Evolutionary conservation across 2,113 vertebrate genomes (phyloP).

Genomic region (Plestiodon gilberti): DNA sequence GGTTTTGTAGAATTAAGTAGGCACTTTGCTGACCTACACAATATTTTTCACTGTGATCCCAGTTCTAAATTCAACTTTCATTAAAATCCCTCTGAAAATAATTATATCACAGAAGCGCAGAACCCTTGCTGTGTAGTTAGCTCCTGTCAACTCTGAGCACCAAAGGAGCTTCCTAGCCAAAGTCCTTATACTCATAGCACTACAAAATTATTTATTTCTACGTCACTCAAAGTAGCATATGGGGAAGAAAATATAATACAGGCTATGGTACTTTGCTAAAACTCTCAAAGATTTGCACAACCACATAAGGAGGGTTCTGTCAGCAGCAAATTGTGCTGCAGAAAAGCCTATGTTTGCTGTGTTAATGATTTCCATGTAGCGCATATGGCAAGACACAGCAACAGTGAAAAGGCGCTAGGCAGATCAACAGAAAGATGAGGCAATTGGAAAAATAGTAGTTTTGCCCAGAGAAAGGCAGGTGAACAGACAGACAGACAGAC

Average conservation of each 20-base stretch:
- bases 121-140: background rate
- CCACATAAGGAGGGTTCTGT: background rate
- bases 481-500: background rate
- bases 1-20: background rate
- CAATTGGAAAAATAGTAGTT: background rate
- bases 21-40: background rate
- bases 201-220: background rate
- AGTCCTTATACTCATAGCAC: background rate
- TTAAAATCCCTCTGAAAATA: background rate
- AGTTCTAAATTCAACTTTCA: slow-evolving; percentile 7
- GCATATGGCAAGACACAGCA: fast-evolving
- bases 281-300: background rate
- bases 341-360: background rate
- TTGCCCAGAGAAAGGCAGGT: slow-evolving; percentile 19
- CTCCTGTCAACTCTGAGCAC: background rate
- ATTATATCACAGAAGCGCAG: background rate
- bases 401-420: too few species aligned
- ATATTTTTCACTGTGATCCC: background rate
- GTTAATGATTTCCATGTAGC: background rate
- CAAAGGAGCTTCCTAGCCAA: background rate
- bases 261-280: fast-evolving
- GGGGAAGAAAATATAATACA: slow-evolving; percentile 1
- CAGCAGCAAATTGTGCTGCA: background rate
- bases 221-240: background rate
- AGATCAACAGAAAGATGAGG: background rate